Base-by-base conservation (phyloP, 2,888 invertebrate species). In the Orgyia antiqua region DNA sequence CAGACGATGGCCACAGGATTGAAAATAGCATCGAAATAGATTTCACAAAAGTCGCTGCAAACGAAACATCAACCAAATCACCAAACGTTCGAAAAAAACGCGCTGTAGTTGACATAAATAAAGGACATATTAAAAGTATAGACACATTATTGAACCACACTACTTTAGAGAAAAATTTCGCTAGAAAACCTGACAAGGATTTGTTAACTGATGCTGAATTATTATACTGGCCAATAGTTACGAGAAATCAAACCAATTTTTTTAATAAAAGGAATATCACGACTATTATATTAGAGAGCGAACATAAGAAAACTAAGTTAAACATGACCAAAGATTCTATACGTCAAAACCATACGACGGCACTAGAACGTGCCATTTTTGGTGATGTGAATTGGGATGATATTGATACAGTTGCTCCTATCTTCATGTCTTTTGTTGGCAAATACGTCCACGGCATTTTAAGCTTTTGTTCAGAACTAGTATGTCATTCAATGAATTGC, bases 401-500 rank as follows among this genome's bases (percentile, higher is more conserved):
- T 33, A 58, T 82, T 2, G 74, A 73, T 33, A 57, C 67, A n/a
- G 68, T 83, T 5, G 75, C 68, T 8, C 80, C 82, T 10, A 69
- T 71, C 7, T 79, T 84, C 34, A 62, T 79, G 49, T 78, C 80
- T 6, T 80, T 82, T 39, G 64, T 83, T 4, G 86, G 86, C 7
- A 86, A 86, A 68, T 78, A 86, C 42, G 63, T 79, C n/a, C 66
- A 49, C 33, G 84, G 84, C 10, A 55, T 71, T 27, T 49, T 86
- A 44, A 82, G 84, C 21, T 76, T 84, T 42, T 86, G 84, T 42
- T 82, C 84, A 2, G 54, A 73, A 32, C 65, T 42, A 26, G 48
- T 66, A 42, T 86, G 84, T 35, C 79, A 78, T 47, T 86, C 86
- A 13, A 75, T 84, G 68, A 82, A 82, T 48, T 86, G 86, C 41